Base-by-base conservation (phyloP, 1,140 invertebrate species). In the Listronotus bonariensis region DNA sequence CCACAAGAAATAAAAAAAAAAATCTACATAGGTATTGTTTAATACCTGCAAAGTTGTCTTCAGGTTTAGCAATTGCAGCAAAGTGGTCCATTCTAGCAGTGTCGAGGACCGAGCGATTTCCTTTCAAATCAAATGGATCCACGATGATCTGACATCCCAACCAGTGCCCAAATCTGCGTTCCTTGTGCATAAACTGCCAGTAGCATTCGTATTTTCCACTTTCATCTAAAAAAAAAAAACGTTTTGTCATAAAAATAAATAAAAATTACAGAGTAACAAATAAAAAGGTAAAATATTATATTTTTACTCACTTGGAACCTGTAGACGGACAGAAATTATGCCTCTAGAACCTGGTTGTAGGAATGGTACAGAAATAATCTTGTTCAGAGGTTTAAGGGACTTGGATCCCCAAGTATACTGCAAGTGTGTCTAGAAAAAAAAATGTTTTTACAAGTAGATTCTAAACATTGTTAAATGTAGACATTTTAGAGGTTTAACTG, bases 161-260 rank as follows among this genome's bases (percentile, higher is more conserved):
- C 74, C 75, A 77, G 18, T 75, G 70, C 6, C 77, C 79, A 59
- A 79, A 80, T 20, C 76, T 71, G 10, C 70, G 64, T n/a, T 72
- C 72, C 14, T 71, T 67, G 42, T 79, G 73, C 51, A 76, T 72
- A 65, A 79, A 79, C 46, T 79, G 73, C 76, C 77, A 80, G 53
- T 78, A 79, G 40, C 76, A 76, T 67, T 80, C 77, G 57, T 79
- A 80, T 32, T 48, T 72, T 15, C 79, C 79, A 32, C 70, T 62
- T 26, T 73, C 68, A 54, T 54, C 77, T 79, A 54, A 32, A 73
- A 68, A 41, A 9, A 56, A 56, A 14, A n/a, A 51, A 17, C 45
- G 18, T 54, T 20, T 26, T 26, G 5, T 26, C 1, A 26, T 26
- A 3, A 5, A 3, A 26, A 1, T 26, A 5, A 5, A 26, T 26